Evolutionary conservation across 2,888 invertebrate species (phyloP), one percentile per base, ranked within the genome.

Genomic region (Platypus cylindrus): DNA sequence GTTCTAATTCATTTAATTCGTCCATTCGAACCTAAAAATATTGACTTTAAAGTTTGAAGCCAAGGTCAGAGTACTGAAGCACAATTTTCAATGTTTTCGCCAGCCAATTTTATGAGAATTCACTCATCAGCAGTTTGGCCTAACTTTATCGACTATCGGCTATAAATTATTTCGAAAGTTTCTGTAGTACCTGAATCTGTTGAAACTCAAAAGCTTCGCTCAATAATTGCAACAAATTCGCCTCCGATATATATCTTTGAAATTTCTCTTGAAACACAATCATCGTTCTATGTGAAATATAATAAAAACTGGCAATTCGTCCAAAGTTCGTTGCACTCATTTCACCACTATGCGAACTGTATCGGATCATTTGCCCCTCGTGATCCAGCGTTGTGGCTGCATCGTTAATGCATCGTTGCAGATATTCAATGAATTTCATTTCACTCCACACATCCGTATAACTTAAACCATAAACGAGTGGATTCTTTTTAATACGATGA

Each of bases 231-330:
- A 98, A 66, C 17, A 94, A 77, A 44, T 87, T 83, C 0, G 77
- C 73, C 45, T 90, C 87, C 3, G 76, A 78, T 86, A 94, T 90
- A 16, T 82, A 70, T 22, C 80, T 73, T 36, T 72, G 72, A 43
- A 87, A 70, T 54, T 77, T 68, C 44, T 89, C 83, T 61, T 93
- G 91, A 61, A 95, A 90, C 13, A 82, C 75, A 58, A 91, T 85
- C 49, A 98, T 84, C 0, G 97, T 97, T 48, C 90, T 89, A 56
- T 86, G 85, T 44, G 93, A 95, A 40, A 99, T 87, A 62, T 99
- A 99, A 64, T 83, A 98, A 60, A 95, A 90, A 55, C 94, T 94
- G 1, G 98, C 94, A 9, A 91, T 97, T 35, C 98, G 73, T 0
- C 98, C 98, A 44, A 94, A 67, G 63, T 97, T 91, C 2, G 82